Conservation (phyloP, 2,113 vertebrate species). For the Nematolebias whitei region DNA sequence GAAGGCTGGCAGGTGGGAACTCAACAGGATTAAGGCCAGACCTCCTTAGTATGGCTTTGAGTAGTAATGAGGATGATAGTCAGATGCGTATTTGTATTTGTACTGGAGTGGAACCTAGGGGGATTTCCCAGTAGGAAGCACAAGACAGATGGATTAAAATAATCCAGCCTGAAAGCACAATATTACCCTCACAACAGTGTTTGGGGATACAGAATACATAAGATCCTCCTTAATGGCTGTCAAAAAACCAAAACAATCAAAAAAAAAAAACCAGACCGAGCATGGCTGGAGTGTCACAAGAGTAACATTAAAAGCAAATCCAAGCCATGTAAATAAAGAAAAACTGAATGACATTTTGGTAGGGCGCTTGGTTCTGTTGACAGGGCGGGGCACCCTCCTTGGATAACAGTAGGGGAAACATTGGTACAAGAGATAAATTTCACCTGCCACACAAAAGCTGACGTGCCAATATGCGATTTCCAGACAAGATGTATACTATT, state of each 20-base stretch:
- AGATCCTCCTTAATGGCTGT: constrained; percentile 16
- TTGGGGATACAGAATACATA: constrained; percentile 24
- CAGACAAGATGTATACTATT: neutral
- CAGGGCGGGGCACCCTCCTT: too few species aligned
- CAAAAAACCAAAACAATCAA: constrained; percentile 1
- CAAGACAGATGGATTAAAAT: constrained; percentile 69
- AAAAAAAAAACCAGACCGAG: neutral
- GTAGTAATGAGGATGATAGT: constrained; percentile 56
- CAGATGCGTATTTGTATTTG: constrained; percentile 53
- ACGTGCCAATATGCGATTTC: neutral
- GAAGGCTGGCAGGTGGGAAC: constrained; percentile 61
- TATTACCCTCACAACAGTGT: constrained; percentile 24
- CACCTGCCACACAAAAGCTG: neutral
- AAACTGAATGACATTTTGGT: too few species aligned
- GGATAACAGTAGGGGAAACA: too few species aligned
- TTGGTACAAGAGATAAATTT: neutral
- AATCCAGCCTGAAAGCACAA: constrained; percentile 65
- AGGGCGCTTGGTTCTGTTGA: too few species aligned
- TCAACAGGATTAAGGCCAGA: constrained; percentile 71
- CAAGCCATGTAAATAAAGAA: neutral
- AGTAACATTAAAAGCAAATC: constrained; percentile 3
- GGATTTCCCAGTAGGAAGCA: constrained; percentile 64
- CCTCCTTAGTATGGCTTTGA: constrained; percentile 45
- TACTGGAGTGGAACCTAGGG: constrained; percentile 57
- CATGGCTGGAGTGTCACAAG: neutral